Base-by-base conservation (phyloP, 2,797 vertebrate species). In the Phaenicophaeus curvirostris region DNA sequence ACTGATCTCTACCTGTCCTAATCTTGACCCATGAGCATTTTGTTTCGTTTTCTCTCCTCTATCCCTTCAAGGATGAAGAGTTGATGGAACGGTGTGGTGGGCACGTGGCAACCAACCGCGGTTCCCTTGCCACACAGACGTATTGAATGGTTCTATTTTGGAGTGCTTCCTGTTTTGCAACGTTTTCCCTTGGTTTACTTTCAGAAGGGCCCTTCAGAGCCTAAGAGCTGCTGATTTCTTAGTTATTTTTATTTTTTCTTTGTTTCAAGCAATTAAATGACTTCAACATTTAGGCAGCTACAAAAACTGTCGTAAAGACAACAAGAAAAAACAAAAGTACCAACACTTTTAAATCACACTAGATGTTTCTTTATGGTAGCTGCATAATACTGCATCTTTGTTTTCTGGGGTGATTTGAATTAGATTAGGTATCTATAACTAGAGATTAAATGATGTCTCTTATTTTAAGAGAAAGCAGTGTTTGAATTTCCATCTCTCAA, bases 401-500 rank as follows among this genome's bases (percentile, higher is more conserved):
- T 77, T 90, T 89, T 92, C 31, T 51, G 53, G 15, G 7, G 4
- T 66, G 53, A 33, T 21, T 23, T 54, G 33, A 71, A 67, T 78
- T 71, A 58, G 42, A 54, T 75, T 39, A 69, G 17, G 12, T 57
- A 37, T 27, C 39, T 79, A 17, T 66, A 87, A 11, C 20, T 76
- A 13, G 75, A 80, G 61, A 85, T 71, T 44, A 79, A 74, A 48
- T 59, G 13, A 50, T 15, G 10, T 5, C 24, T 77, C 23, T 44
- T 21, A 48, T 9, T 83, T 77, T 10, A 15, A 27, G 24, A 68
- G 61, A 71, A 77, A 84, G 15, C 24, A 20, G 14, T 13, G 21
- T 74, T 51, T 74, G 59, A 73, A 85, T 90, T 82, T 67, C 74
- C 77, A 85, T 50, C 19, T 69, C 33, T 74, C 35, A 41, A 31